Evolutionary conservation across 92 coral and sea anemone species (phyloP).

Genomic region (Epizoanthus scotinus): DNA sequence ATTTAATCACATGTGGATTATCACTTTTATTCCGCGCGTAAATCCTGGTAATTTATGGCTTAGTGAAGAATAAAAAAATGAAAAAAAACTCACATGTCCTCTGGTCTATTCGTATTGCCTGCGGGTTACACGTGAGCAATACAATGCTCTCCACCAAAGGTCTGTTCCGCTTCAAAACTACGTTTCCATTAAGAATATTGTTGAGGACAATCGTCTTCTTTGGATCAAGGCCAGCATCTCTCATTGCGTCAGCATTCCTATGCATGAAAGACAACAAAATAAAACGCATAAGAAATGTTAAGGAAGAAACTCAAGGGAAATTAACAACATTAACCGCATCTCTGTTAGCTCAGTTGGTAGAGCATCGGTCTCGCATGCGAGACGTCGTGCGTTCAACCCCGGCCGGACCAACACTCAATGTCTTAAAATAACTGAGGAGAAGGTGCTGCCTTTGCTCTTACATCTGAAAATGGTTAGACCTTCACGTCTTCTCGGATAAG

Average conservation of each 20-base stretch:
- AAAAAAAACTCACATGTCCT: slow-evolving; percentile 1
- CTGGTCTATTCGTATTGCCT: not conserved
- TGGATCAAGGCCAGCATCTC: slow-evolving; percentile 26
- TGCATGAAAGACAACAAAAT: not conserved
- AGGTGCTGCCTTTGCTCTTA: no score
- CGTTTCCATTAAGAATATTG: slow-evolving; percentile 23
- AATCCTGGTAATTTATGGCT: no score
- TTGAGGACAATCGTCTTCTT: slow-evolving; percentile 25
- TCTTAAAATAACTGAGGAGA: no score
- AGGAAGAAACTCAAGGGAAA: not conserved
- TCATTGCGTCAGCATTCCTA: slow-evolving; percentile 28
- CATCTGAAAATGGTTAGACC: no score
- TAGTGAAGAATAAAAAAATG: not conserved
- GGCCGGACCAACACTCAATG: no score
- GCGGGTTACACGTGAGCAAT: slow-evolving; percentile 21
- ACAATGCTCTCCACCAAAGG: slow-evolving; percentile 4
- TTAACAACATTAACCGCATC: no score
- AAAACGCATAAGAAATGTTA: not conserved
- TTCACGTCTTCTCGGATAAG: no score
- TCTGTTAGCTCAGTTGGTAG: no score
- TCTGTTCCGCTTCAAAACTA: slow-evolving; percentile 1
- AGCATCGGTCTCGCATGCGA: no score
- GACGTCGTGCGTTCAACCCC: no score
- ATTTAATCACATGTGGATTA: no score
- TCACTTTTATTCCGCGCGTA: no score